Conservation (phyloP, 2,113 vertebrate genomes). For the Shinisaurus crocodilurus region DNA sequence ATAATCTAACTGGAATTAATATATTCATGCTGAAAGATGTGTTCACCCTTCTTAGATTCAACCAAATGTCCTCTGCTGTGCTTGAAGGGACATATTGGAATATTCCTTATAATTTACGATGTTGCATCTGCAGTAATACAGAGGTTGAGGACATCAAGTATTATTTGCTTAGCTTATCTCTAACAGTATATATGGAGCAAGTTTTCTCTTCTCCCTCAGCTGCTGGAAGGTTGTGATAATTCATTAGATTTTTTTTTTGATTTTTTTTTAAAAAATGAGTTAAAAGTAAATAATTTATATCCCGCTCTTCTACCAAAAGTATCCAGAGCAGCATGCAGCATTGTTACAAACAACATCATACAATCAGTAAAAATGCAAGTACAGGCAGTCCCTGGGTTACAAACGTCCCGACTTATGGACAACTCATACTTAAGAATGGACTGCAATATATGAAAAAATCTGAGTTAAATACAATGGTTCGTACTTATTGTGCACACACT, state of each 20-base stretch:
- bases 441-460: too few species aligned
- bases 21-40: neutral
- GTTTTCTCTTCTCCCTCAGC: neutral
- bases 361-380: neutral
- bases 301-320: neutral
- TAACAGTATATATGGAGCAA: neutral
- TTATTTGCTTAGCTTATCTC: neutral
- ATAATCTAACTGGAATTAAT: neutral
- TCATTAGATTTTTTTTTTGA: neutral
- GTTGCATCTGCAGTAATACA: neutral
- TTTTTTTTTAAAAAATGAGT: neutral
- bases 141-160: neutral
- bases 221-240: neutral
- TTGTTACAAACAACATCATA: neutral
- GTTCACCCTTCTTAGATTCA: neutral
- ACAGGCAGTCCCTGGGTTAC: too few species aligned
- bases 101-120: neutral
- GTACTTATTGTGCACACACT: too few species aligned
- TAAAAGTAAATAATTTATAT: too few species aligned
- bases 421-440: too few species aligned
- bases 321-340: neutral
- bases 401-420: too few species aligned
- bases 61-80: neutral
- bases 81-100: neutral
- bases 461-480: too few species aligned